Conservation (phyloP, 2,113 vertebrate species). For the Suricata suricatta region DNA sequence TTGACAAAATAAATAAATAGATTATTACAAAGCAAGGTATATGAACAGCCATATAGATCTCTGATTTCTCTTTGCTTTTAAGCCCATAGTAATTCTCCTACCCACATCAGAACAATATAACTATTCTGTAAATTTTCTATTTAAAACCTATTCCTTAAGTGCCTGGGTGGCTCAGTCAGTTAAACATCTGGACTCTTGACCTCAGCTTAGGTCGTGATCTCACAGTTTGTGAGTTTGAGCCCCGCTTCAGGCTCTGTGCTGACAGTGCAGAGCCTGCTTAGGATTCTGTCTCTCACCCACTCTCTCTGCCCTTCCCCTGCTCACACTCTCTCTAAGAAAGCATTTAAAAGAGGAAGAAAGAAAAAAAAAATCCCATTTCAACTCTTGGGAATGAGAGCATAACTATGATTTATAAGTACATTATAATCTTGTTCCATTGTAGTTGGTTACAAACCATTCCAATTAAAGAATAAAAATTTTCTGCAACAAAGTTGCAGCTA, state of each 20-base stretch:
- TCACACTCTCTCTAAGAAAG: too few species aligned
- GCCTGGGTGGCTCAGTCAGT: too few species aligned
- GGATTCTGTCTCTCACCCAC: too few species aligned
- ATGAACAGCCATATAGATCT: background rate
- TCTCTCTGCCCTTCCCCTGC: too few species aligned
- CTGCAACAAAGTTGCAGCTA: background rate
- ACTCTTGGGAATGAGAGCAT: background rate
- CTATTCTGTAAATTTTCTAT: background rate
- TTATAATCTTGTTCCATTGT: background rate
- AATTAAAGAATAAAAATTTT: background rate
- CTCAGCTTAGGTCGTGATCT: too few species aligned
- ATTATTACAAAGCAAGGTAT: background rate
- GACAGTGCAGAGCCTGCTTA: too few species aligned
- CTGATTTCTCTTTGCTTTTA: constrained; percentile 25
- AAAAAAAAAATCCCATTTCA: background rate
- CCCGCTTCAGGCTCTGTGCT: too few species aligned
- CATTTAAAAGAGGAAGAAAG: too few species aligned
- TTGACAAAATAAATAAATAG: background rate
- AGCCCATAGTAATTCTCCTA: background rate
- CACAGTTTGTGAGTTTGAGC: too few species aligned
- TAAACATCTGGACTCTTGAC: too few species aligned
- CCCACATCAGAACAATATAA: background rate
- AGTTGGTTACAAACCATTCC: background rate
- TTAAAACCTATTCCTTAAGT: background rate
- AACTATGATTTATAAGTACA: background rate